Evolutionary conservation across 1,140 invertebrate species (phyloP), one percentile per base, ranked within the genome.

Genomic region (Battus philenor): DNA sequence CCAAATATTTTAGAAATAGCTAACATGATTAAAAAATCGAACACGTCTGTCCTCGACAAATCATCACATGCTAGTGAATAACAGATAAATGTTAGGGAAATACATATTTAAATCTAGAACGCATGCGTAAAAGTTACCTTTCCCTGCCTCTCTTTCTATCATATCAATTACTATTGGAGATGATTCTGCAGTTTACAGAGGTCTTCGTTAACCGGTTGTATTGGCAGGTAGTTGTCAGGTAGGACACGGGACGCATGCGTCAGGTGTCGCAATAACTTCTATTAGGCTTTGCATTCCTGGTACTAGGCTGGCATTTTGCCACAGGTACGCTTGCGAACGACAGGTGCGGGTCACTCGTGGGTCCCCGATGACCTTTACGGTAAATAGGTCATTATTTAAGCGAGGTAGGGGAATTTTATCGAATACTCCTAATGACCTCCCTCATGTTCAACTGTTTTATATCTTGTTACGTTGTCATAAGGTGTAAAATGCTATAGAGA

Each of bases 221-320:
- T 36, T 43, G 46, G 71, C 71, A 81, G 77, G 77, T 81, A 74
- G 60, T 47, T 24, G 39, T 51, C 68, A 78, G 74, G 69, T 78
- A 63, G 57, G 36, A 13, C 26, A 27, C 38, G 16, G 38, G 61
- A 70, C 72, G 73, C 74, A 78, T 82, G 74, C 73, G 71, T 54
- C 69, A 76, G 65, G 62, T 74, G 50, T 61, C 24, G 20, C 22
- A 48, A 36, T 43, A 70, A 67, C 71, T 80, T 66, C 65, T 69
- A 41, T 27, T 26, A 38, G 26, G 34, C 54, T 57, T 50, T 85
- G 69, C 18, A 51, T 47, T 53, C 84, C 80, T 84, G 63, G 76
- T 85, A 83, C 60, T 54, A 68, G 78, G 73, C 81, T 86, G 84
- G 84, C 84, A 86, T 74, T 58, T 79, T 85, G 84, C 81, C 84